A percentile compares a stretch with the other conserved stretches of the same genome.
Conservation (phyloP, 1,140 invertebrate genomes). For the Oscheius sp. region DNA sequence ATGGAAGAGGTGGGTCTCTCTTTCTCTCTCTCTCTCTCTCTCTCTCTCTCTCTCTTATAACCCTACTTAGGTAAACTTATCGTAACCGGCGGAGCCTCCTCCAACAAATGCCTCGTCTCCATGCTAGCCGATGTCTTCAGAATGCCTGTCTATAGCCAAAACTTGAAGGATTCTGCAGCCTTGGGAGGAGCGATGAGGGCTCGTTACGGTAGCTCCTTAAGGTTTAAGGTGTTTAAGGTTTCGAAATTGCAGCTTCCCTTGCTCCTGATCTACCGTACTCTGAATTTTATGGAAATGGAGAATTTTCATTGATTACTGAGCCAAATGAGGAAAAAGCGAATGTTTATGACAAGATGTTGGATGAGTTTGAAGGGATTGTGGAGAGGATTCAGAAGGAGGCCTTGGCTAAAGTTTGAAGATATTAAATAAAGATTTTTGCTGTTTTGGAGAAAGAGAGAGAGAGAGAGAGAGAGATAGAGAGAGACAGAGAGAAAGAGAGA, state of each 20-base stretch:
- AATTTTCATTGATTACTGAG: not conserved
- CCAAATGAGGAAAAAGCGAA: conserved; percentile 9
- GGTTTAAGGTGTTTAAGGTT: not conserved
- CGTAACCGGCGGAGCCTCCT: conserved; percentile 34
- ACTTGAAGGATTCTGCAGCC: conserved; percentile 36
- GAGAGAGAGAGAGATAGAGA: too few species aligned
- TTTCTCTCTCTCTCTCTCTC: too few species aligned
- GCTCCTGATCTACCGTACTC: not conserved
- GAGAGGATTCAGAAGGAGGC: not conserved
- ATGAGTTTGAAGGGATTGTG: conserved; percentile 8
- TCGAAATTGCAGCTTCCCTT: conserved; percentile 1
- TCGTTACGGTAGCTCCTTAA: conserved; percentile 59
- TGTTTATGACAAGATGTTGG: conserved; percentile 18
- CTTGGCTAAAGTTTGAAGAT: too few species aligned
- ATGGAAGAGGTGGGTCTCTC: not conserved
- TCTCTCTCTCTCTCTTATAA: not conserved
- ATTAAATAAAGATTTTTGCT: too few species aligned
- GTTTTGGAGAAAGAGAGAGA: too few species aligned
- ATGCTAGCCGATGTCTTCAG: conserved; percentile 41
- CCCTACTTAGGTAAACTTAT: conserved; percentile 6
- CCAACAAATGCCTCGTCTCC: conserved; percentile 16
- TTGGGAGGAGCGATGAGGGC: conserved; percentile 40
- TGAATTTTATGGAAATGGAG: not conserved
- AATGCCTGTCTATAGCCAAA: conserved; percentile 25
- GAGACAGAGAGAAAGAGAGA: too few species aligned